Evolutionary conservation across 2,113 vertebrate genomes (phyloP).

Genomic region (Glaucidium brasilianum): DNA sequence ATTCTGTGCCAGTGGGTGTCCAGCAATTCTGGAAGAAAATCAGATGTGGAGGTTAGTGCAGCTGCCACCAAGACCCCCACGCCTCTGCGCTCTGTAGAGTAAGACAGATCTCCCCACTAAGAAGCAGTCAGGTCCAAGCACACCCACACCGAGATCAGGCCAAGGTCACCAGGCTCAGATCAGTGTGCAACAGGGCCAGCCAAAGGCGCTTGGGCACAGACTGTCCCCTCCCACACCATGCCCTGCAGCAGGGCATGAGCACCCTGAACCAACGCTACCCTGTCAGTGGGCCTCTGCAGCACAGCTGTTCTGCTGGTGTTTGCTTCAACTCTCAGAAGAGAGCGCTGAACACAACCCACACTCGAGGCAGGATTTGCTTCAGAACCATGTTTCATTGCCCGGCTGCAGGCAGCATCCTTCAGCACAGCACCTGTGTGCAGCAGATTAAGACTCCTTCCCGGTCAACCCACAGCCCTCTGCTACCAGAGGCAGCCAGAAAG

Average conservation of each 20-base stretch:
- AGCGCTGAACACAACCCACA: neutral
- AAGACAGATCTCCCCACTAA: neutral
- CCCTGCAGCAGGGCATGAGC: neutral
- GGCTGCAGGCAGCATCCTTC: neutral
- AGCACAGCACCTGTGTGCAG: neutral
- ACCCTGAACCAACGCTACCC: neutral
- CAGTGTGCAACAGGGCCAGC: neutral
- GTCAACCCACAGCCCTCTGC: neutral
- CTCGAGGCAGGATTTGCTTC: neutral
- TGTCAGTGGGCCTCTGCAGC: neutral
- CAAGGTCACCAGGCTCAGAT: neutral
- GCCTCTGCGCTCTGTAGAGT: neutral
- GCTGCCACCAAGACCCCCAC: neutral
- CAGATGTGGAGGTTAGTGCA: constrained; percentile 36
- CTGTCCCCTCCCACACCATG: neutral
- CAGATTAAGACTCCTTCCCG: neutral
- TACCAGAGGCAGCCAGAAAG: neutral
- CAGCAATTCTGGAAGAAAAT: constrained; percentile 89
- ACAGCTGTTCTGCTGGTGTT: neutral
- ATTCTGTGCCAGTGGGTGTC: constrained; percentile 97
- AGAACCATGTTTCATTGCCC: fast-evolving
- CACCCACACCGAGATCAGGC: fast-evolving
- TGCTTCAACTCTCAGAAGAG: neutral
- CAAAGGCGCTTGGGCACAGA: neutral
- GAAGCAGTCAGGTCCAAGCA: neutral